These are phyloP conservation scores for Camelus bactrianus DNA, from an alignment of 2,113 vertebrate genomes.

Conservation along the genomic window DNA sequence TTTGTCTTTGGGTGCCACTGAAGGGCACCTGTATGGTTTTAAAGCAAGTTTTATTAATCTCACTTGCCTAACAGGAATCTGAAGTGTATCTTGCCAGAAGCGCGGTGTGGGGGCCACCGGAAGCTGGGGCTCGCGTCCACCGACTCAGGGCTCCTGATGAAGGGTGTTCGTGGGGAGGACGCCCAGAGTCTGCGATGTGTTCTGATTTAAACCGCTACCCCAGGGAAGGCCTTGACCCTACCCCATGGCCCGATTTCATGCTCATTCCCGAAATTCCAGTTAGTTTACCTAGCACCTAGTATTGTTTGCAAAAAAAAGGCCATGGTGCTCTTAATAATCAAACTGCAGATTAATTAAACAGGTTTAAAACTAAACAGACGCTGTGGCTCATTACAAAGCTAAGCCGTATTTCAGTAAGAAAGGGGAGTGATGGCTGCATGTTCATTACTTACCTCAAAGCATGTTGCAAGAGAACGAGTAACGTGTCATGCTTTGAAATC, in stretches of 20 bases:
- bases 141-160: not conserved
- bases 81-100: not conserved
- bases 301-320: not conserved
- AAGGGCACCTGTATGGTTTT: not conserved
- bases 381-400: constrained; percentile 15
- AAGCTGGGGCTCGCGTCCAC: not conserved
- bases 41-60: not conserved
- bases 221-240: not conserved
- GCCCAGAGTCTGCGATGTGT: not conserved
- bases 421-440: not conserved
- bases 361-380: not conserved
- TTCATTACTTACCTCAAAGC: constrained; percentile 64
- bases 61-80: not conserved
- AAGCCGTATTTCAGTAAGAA: not conserved
- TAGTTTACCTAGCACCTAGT: not conserved
- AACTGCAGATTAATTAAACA: not conserved
- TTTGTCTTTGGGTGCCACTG: not conserved
- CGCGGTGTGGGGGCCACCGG: not conserved
- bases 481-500: constrained; percentile 52
- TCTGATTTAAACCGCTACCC: not conserved
- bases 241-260: not conserved
- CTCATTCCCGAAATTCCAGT: not conserved
- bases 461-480: not conserved
- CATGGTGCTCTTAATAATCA: not conserved
- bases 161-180: not conserved